Evolutionary conservation across 2,888 invertebrate species (phyloP), one percentile per base, ranked within the genome.

Genomic region (Villa cingulata): DNA sequence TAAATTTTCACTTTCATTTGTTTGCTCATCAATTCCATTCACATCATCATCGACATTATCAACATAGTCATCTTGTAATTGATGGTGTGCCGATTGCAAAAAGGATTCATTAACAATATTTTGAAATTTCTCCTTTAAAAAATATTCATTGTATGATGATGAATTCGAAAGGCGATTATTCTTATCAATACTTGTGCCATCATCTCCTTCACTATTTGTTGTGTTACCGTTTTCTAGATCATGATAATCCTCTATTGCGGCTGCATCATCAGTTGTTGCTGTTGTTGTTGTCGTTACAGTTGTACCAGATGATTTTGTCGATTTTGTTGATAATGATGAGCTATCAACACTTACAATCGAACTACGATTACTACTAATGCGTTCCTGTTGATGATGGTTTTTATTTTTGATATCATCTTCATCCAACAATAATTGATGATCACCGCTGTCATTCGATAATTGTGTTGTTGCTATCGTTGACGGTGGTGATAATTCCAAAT

Each of bases 281-380:
- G 52, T 51, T 18, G 55, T 51, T 9, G 57, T 56, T 18, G 54
- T 55, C 9, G 54, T 53, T 20, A 52, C 53, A 41, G 55, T 53
- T 43, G n/a, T n/a, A n/a, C 49, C 51, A 39, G 62, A 61, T 7
- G 64, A 60, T 42, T 58, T 62, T 34, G 59, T 55, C 12, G 67
- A 65, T 14, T 48, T 48, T 41, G 38, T 43, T 23, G 51, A 51
- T 20, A 63, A 59, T 42, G 64, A 66, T 42, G 64, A 65, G 54
- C 67, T 67, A 40, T 67, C 66, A 48, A 67, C 66, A 57, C 67
- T 67, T 43, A 61, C 66, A 45, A 66, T 58, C 2, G 68, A 68
- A 51, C 62, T 63, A 7, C 68, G 63, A 58, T 66, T 64, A 48
- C 58, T 57, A 23, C n/a, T n/a, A n/a, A n/a, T n/a, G n/a, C n/a